Percentiles rank a stretch among this genome's conserved stretches.
phyloP scores from a whole-genome alignment of 2,797 vertebrate species.

The Hyperoplus immaculatus region DNA sequence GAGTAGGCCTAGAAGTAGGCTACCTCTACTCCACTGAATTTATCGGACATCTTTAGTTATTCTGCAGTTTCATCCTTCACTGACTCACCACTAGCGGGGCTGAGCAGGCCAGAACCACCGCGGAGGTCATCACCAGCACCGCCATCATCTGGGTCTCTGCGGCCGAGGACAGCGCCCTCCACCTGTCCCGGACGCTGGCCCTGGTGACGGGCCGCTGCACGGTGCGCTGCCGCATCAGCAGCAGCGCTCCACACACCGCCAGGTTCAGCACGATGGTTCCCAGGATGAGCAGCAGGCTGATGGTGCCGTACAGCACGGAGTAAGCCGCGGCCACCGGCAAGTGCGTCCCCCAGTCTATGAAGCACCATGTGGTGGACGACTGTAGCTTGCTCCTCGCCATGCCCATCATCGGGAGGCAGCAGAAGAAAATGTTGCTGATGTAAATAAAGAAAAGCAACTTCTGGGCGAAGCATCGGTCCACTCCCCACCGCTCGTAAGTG shows the following conservation, averaged over 20 bases:
- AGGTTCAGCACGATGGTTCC: conserved; percentile 93
- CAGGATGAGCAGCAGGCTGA: conserved; percentile 93
- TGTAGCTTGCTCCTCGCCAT: conserved; percentile 85
- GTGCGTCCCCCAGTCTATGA: conserved; percentile 90
- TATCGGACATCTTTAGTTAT: no score
- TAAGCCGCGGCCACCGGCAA: conserved; percentile 83
- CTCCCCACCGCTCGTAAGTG: conserved; percentile 91
- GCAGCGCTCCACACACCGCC: conserved; percentile 92
- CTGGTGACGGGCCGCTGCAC: conserved; percentile 84
- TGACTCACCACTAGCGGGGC: conserved; percentile 95
- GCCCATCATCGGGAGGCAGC: conserved; percentile 93
- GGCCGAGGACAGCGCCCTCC: conserved; percentile 87
- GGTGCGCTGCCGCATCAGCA: conserved; percentile 93
- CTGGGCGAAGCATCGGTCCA: conserved; percentile 91
- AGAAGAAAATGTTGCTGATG: conserved; percentile 91
- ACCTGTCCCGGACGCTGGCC: conserved; percentile 79
- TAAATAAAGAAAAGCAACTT: conserved; percentile 91
- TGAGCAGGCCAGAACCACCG: conserved; percentile 94
- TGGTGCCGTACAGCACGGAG: conserved; percentile 91
- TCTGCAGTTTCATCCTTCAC: no score
- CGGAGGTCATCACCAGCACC: conserved; percentile 93
- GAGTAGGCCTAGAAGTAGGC: no score
- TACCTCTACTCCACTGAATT: no score
- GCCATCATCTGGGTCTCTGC: conserved; percentile 98
- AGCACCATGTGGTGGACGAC: conserved; percentile 93